Conservation (phyloP, 1,140 invertebrate genomes). For the Archivesica marissinica region DNA sequence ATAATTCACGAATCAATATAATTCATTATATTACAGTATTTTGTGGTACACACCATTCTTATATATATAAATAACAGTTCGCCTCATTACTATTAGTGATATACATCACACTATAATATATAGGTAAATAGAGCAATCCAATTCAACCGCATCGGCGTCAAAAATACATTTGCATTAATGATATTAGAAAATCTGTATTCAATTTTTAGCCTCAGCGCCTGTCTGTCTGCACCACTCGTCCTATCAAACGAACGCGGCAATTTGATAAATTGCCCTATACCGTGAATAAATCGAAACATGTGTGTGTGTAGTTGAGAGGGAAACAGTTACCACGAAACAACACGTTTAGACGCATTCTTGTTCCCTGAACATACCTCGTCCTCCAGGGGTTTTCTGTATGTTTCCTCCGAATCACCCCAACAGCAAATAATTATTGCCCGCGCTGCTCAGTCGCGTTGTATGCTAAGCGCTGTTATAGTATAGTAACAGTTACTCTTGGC, state of each 20-base stretch:
- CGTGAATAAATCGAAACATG: constrained; percentile 51
- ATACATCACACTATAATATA: neutral
- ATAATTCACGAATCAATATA: too few relatives aligned
- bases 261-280: constrained; percentile 51
- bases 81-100: neutral
- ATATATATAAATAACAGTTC: too few relatives aligned
- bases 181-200: constrained; percentile 62
- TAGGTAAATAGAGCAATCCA: constrained; percentile 39
- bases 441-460: neutral
- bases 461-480: too few relatives aligned
- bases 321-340: constrained; percentile 7
- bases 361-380: too few relatives aligned
- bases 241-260: constrained; percentile 36
- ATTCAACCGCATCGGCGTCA: constrained; percentile 42
- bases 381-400: constrained; percentile 12
- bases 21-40: too few relatives aligned
- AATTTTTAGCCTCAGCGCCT: constrained; percentile 58
- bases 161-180: constrained; percentile 60
- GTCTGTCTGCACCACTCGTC: constrained; percentile 23
- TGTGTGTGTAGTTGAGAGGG: constrained; percentile 23
- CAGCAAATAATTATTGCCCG: neutral
- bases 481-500: neutral
- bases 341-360: neutral
- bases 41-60: too few relatives aligned
- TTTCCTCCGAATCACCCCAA: neutral